A percentile compares a stretch with the other conserved stretches of the same genome.
These are phyloP conservation scores for Eupithecia dodoneata DNA, from an alignment of 2,888 invertebrate species.

Conservation along the genomic window DNA sequence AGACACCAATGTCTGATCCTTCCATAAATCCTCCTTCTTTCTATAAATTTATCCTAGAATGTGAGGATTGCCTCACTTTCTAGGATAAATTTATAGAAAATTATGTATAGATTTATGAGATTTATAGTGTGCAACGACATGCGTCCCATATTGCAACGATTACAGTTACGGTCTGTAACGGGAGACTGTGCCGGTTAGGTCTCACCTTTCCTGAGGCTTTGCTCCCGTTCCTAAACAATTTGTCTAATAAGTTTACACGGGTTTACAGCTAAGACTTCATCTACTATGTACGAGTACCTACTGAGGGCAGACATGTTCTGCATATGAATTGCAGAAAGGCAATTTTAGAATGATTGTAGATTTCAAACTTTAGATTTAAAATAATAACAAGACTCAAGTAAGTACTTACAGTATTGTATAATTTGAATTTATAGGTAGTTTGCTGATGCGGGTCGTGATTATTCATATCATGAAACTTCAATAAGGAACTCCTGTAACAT, in stretches of 20 bases:
- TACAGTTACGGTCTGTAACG: slow-evolving; percentile 70
- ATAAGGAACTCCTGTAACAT: slow-evolving; percentile 9
- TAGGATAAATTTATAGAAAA: slow-evolving; percentile 35
- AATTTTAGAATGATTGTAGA: background rate
- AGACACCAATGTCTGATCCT: background rate
- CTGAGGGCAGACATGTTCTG: background rate
- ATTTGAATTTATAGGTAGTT: background rate
- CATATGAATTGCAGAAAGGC: background rate
- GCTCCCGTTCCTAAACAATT: slow-evolving; percentile 15
- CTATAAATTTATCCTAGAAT: too few species aligned
- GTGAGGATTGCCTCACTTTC: slow-evolving; percentile 6
- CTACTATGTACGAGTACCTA: background rate
- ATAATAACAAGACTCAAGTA: background rate
- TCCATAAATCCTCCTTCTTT: background rate
- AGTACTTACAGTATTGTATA: background rate
- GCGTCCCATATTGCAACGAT: slow-evolving; percentile 57
- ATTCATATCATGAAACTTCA: background rate
- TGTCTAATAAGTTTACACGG: slow-evolving; percentile 1
- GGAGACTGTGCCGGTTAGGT: slow-evolving; percentile 60
- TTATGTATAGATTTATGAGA: background rate
- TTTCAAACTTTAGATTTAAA: background rate
- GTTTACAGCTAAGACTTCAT: background rate
- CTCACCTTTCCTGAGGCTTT: slow-evolving; percentile 19
- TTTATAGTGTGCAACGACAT: slow-evolving; percentile 44
- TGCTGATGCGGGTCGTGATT: background rate